Base-by-base conservation (phyloP, 2,888 invertebrate species). In the Athrips mouffetella region DNA sequence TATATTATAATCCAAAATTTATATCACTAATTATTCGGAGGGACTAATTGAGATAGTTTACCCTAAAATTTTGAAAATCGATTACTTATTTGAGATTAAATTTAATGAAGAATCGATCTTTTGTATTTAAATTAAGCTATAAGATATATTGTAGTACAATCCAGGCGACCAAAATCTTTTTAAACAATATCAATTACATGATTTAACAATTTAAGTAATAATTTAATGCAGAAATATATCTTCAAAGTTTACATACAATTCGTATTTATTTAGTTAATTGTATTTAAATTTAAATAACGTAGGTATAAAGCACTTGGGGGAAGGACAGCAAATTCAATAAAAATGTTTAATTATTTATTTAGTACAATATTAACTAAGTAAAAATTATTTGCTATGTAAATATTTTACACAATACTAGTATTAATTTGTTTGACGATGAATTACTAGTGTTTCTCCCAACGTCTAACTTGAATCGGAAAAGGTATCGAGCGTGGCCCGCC, bases 311-410 rank as follows among this genome's bases (percentile, higher is more conserved):
- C 89, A 89, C 89, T 89, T 89, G 81, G 89, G 89, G 89, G 85
- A 88, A 89, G 89, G 89, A 89, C 87, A 89, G 89, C 89, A 88
- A 89, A 89, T 89, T 85, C 83, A 89, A 89, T 89, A 83, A 89
- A 86, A 89, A 87, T 79, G 80, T 82, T 37, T 76, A 76, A 76
- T 81, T 82, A 84, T 82, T 82, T 79, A 82, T 85, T 86, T 83
- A 84, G 73, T 85, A 80, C 79, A 77, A 76, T 75, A 83, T 80
- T 86, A 88, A 88, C 87, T 87, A 87, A 88, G 84, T 86, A 88
- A 87, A 87, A 88, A 87, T 86, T 86, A 87, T 85, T 84, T 72
- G 74, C 88, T 88, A 88, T 85, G 78, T 88, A 86, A 86, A 87
- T 88, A 86, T 87, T 82, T 85, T 84, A 86, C 86, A 87, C 87